These are phyloP conservation scores for Phymatocera aterrima DNA, from an alignment of 2,888 invertebrate genomes.

Conservation along the genomic window DNA sequence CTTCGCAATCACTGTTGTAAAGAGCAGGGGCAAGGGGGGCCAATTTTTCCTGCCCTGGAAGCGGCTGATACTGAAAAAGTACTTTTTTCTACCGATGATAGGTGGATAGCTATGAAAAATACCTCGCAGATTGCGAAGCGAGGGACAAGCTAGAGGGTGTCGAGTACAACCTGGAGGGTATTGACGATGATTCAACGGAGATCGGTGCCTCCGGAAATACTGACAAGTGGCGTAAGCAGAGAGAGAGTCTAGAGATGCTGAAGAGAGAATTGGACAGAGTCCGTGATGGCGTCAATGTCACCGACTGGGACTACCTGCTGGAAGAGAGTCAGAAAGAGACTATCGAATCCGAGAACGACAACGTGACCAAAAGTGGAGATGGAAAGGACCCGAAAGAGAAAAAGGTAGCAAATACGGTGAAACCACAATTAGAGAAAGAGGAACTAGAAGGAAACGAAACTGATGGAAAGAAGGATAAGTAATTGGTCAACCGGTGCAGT, in stretches of 20 bases:
- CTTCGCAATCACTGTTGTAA: too few relatives aligned
- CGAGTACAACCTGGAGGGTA: background rate
- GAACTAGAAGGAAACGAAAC: slow-evolving; percentile 3
- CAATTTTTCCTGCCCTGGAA: too few relatives aligned
- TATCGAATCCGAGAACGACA: slow-evolving; percentile 72
- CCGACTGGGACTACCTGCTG: slow-evolving; percentile 68
- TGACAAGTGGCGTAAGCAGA: slow-evolving; percentile 68
- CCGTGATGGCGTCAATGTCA: slow-evolving; percentile 66
- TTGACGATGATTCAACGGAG: slow-evolving; percentile 31
- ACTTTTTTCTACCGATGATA: slow-evolving; percentile 50
- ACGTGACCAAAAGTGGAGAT: slow-evolving; percentile 57
- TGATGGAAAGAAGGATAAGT: slow-evolving; percentile 57
- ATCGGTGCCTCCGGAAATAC: slow-evolving; percentile 46
- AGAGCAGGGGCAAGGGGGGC: too few relatives aligned
- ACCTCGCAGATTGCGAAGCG: slow-evolving; percentile 67
- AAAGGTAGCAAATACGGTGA: slow-evolving; percentile 38
- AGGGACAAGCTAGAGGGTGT: slow-evolving; percentile 60
- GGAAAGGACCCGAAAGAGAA: slow-evolving; percentile 26
- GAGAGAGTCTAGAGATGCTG: slow-evolving; percentile 69
- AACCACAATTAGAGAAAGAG: slow-evolving; percentile 21
- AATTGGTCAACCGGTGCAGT: slow-evolving; percentile 31
- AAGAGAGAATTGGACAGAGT: slow-evolving; percentile 68
- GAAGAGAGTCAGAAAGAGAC: slow-evolving; percentile 72
- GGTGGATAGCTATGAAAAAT: slow-evolving; percentile 69
- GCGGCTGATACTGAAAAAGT: too few relatives aligned